A percentile compares a stretch with the other conserved stretches of the same genome.
Conservation (phyloP, 2,888 invertebrate genomes). For the Axea sp. region DNA sequence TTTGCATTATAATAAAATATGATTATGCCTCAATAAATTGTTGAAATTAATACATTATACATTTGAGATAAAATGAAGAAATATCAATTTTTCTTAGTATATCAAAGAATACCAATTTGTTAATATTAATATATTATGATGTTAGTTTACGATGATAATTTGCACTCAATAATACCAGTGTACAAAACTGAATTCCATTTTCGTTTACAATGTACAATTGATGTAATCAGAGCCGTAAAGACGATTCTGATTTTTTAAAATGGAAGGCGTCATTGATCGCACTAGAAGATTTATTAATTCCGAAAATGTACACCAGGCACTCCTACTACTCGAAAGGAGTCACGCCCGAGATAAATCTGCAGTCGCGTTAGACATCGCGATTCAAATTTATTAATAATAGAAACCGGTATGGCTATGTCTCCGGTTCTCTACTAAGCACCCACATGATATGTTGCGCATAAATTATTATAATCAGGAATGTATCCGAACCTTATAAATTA, state of each 20-base stretch:
- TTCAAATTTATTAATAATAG: slow-evolving; percentile 77
- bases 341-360: slow-evolving; percentile 71
- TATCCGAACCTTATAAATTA: slow-evolving; percentile 74
- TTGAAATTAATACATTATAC: too few species aligned
- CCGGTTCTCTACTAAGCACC: slow-evolving; percentile 57
- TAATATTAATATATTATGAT: slow-evolving; percentile 5
- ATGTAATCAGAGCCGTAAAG: slow-evolving; percentile 34
- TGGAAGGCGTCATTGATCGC: slow-evolving; percentile 57
- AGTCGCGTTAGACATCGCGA: slow-evolving; percentile 68
- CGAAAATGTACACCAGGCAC: slow-evolving; percentile 67
- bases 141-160: slow-evolving; percentile 10
- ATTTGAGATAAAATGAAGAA: neutral
- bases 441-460: slow-evolving; percentile 68
- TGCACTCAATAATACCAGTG: slow-evolving; percentile 3
- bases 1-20: too few species aligned
- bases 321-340: slow-evolving; percentile 65
- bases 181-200: slow-evolving; percentile 9
- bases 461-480: slow-evolving; percentile 75
- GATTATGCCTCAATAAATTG: too few species aligned
- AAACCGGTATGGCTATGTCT: slow-evolving; percentile 71
- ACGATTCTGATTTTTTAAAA: slow-evolving; percentile 43
- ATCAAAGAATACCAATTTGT: slow-evolving; percentile 22
- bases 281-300: slow-evolving; percentile 68
- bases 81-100: slow-evolving; percentile 21
- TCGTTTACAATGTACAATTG: slow-evolving; percentile 22